phyloP scores from a whole-genome alignment of 2,113 vertebrate genomes.

The Cyprinodon variegatus region DNA sequence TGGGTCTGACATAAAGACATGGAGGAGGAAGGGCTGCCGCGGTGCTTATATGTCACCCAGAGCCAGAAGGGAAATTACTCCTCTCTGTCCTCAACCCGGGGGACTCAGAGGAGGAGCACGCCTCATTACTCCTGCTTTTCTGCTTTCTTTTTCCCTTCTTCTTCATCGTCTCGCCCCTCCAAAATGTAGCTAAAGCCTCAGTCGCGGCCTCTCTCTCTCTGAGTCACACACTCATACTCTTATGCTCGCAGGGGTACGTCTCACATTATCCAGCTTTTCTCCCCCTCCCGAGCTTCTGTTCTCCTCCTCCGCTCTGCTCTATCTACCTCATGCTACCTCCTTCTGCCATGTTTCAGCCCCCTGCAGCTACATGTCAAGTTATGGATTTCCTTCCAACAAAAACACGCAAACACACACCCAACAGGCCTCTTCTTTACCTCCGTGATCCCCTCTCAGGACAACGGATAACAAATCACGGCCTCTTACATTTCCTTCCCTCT shows the following conservation, averaged over 20 bases:
- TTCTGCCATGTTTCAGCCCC: conserved; percentile 37
- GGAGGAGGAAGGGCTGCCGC: conserved; percentile 41
- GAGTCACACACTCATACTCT: conserved; percentile 11
- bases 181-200: conserved; percentile 62
- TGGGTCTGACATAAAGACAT: conserved; percentile 56
- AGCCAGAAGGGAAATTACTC: conserved; percentile 65
- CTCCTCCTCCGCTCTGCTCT: conserved; percentile 38
- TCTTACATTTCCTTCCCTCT: conserved; percentile 77
- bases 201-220: conserved; percentile 25
- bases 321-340: conserved; percentile 45
- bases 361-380: conserved; percentile 50
- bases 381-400: conserved; percentile 36
- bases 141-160: conserved; percentile 15
- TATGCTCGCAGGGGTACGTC: conserved; percentile 23
- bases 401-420: conserved; percentile 9
- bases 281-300: conserved; percentile 17
- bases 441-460: conserved; percentile 68
- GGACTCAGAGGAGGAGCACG: conserved; percentile 53
- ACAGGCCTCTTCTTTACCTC: conserved; percentile 11
- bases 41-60: conserved; percentile 70
- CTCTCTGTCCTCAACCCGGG: conserved; percentile 47
- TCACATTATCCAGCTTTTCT: conserved; percentile 22
- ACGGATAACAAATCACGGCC: conserved; percentile 64
- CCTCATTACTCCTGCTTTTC: conserved; percentile 48
- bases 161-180: conserved; percentile 42